Conservation (phyloP, 2,888 invertebrate species). For the Meandrusa payeni region DNA sequence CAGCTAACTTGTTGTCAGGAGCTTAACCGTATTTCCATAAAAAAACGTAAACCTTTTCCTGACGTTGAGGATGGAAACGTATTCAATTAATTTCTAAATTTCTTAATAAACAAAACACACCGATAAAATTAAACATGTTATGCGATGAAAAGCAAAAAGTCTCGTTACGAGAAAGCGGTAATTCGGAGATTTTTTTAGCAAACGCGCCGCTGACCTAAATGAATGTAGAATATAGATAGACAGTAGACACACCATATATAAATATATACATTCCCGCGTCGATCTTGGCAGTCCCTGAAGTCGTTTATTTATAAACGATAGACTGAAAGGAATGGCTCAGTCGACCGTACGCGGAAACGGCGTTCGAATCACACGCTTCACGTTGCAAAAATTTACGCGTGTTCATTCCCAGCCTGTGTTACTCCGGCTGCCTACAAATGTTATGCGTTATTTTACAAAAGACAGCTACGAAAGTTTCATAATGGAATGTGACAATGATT, state of each 20-base stretch:
- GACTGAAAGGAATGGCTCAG: conserved; percentile 57
- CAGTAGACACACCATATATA: conserved; percentile 44
- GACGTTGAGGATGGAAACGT: no score
- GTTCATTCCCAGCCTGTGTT: conserved; percentile 35
- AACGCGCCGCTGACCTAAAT: conserved; percentile 13
- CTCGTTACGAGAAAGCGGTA: conserved; percentile 7
- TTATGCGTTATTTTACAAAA: conserved; percentile 53
- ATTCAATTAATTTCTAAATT: no score
- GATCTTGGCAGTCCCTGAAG: conserved; percentile 57
- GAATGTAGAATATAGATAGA: conserved; percentile 13
- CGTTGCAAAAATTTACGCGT: conserved; percentile 35
- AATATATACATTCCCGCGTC: conserved; percentile 40
- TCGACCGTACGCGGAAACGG: conserved; percentile 48
- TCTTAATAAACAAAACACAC: no score
- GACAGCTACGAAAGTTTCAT: conserved; percentile 63
- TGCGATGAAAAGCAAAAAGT: background rate
- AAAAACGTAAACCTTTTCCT: no score
- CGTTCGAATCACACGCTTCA: conserved; percentile 40
- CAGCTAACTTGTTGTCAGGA: no score
- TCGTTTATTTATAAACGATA: conserved; percentile 67
- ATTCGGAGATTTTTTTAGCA: conserved; percentile 1
- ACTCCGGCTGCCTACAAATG: conserved; percentile 31
- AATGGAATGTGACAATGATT: conserved; percentile 68
- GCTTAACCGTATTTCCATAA: no score
- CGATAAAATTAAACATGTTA: no score